Percentiles rank a stretch among this genome's conserved stretches.
Evolutionary conservation across 2,113 vertebrate species (phyloP).

Genomic region (Picathartes gymnocephalus): DNA sequence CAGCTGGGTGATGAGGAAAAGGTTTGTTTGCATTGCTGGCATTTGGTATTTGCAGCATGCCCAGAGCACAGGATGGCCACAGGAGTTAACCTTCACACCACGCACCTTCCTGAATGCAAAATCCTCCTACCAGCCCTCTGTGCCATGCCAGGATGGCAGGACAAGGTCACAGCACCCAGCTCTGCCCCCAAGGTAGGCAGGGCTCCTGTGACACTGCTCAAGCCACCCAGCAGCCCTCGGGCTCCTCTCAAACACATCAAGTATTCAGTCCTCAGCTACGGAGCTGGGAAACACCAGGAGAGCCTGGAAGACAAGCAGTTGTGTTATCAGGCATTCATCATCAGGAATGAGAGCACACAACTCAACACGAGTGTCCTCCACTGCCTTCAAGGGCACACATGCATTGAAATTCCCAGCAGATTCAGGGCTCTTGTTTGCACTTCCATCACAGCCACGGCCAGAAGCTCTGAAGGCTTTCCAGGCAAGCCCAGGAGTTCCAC

Average conservation of each 20-base stretch:
- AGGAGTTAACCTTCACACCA: neutral
- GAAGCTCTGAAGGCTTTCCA: neutral
- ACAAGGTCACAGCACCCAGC: neutral
- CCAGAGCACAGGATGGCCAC: neutral
- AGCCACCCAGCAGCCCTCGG: neutral
- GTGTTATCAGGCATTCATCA: neutral
- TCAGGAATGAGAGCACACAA: neutral
- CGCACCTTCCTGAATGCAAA: neutral
- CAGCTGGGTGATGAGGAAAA: neutral
- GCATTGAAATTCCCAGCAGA: slow-evolving; percentile 14
- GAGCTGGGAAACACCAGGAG: neutral
- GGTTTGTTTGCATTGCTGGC: neutral
- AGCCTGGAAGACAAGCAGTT: neutral
- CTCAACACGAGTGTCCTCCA: neutral
- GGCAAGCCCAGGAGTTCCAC: neutral
- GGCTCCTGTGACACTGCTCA: neutral
- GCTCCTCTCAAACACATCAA: neutral
- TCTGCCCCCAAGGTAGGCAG: neutral
- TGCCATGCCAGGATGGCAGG: neutral
- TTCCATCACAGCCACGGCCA: neutral
- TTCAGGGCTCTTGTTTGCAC: neutral
- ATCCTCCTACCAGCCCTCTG: neutral
- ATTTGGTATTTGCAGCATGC: neutral
- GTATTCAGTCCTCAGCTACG: neutral
- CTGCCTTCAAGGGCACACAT: slow-evolving; percentile 15